Evolutionary conservation across 2,797 vertebrate species (phyloP), one percentile per base, ranked within the genome.

Genomic region (Numenius phaeopus): DNA sequence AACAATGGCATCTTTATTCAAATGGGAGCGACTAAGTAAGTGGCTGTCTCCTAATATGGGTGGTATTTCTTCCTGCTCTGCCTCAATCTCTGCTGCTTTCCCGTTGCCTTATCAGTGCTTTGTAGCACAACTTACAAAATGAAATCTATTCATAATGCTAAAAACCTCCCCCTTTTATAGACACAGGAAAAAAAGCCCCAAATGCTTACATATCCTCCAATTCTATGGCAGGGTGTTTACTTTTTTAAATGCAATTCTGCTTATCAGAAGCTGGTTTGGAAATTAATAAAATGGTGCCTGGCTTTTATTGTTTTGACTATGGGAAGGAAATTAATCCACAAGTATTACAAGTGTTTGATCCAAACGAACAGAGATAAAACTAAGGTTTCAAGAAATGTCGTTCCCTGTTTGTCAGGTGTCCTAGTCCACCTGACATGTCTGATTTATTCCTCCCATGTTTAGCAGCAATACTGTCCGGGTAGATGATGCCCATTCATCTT

Each of bases 1-100:
- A 97, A 97, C 91, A 97, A 97, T 97, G 89, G 90, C 83, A 96
- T 96, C 90, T 95, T 94, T 96, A 97, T 97, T 95, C 89, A 94
- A 93, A 96, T 91, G 61, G 89, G 59, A 96, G 77, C 47, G 30
- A 91, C 87, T 90, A 85, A 96, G 84, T 96, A 96, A 97, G 94
- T 92, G 80, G 89, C 92, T 86, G 94, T 97, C 95, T 96, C 89
- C 95, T 96, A 96, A 94, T 95, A 96, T 87, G 93, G 97, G 93
- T 95, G 97, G 94, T 94, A 96, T 96, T 97, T 95, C 91, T 96
- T 97, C 96, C 97, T 97, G 89, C 87, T 96, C 82, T 96, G 87
- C 95, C 73, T 96, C 94, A 94, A 57, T 96, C 87, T 96, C 82
- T 83, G 79, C 91, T 94, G 94, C 84, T 95, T 97, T 97, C 84